Base-by-base conservation (phyloP, 2,888 invertebrate genomes). In the Pollenia angustigena region DNA sequence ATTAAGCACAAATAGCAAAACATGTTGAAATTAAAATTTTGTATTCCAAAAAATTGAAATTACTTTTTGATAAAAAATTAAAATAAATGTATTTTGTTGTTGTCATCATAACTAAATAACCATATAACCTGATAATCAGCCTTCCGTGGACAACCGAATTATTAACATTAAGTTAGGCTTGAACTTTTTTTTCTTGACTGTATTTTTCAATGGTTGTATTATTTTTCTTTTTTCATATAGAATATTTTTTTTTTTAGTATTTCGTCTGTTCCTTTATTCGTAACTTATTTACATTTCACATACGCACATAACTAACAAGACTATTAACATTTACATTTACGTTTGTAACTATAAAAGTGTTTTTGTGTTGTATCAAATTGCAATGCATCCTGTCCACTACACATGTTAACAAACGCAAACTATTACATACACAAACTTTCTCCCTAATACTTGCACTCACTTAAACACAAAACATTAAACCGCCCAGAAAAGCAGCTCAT, bases 361-460 rank as follows among this genome's bases (percentile, higher is more conserved):
- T 8, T 12, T 14, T 56, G n/a, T 78, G 18, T 42, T 68, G 50
- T 42, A 66, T 74, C 66, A 76, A 85, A 75, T 88, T 84, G 87
- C 81, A 79, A 60, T 81, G 76, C 66, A 72, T 81, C 48, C 76
- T 87, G 86, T 87, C 83, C 88, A 85, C 74, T 88, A 85, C 87
- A 85, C 88, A 84, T 85, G 89, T 87, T 88, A 79, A 80, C 44
- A 62, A 32, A 50, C 48, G 46, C 64, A 68, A 6, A 6, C 32
- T 4, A 32, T 6, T 32, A 6, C 14, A 42, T 60, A 54, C 12
- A 54, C 62, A 74, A n/a, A 46, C 42, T 58, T 72, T 64, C 32
- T 56, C 72, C 71, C 50, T 12, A 11, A 69, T 23, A 62, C 66
- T 42, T 12, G 52, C 52, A 48, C 69, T 74, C 14, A 60, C 32